Evolutionary conservation across 1,140 invertebrate species (phyloP), one percentile per base, ranked within the genome.

Genomic region (Tetragonula clypearis): DNA sequence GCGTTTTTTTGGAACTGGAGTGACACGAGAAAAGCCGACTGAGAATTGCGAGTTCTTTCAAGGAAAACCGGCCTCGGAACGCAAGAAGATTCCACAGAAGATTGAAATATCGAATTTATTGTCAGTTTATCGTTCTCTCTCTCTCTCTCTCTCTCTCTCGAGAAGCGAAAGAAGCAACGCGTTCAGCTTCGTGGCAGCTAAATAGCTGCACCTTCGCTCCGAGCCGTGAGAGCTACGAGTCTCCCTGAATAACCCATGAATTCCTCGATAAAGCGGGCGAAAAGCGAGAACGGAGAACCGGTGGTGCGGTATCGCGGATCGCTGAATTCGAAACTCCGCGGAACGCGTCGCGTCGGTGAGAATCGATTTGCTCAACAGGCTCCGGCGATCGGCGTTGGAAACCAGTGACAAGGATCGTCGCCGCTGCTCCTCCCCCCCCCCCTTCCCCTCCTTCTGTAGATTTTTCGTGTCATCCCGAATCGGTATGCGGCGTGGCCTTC

Each of bases 401-500:
- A 26, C 35, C 21, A 55, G 56, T 56, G 75, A 58, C 41, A 41
- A 79, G 68, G 62, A 82, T 76, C 53, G 73, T 90, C 65, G 72
- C 15, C 73, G 73, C 21, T 58, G 19, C 68, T 87, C 87, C 89
- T 86, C 90, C 80, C 69, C 80, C 85, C 86, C 90, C 87, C 90
- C 77, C n/a, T n/a, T n/a, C 30, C 1, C 30, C 30, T 30, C 30
- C 30, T 30, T 30, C 74, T 84, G 79, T 79, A 87, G 90, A 89
- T 91, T 92, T 94, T 90, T 85, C 89, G 86, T 88, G 88, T 92
- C 86, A 92, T 92, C 87, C 90, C 88, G 89, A 94, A 94, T 94
- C 92, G 93, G 92, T 94, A 93, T 93, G 93, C 93, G 85, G 88
- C 88, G 89, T 90, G 84, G 90, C 86, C 89, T 87, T 88, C 92